Conservation (phyloP, 2,797 vertebrate genomes). For the Cyprinodon diabolis region DNA sequence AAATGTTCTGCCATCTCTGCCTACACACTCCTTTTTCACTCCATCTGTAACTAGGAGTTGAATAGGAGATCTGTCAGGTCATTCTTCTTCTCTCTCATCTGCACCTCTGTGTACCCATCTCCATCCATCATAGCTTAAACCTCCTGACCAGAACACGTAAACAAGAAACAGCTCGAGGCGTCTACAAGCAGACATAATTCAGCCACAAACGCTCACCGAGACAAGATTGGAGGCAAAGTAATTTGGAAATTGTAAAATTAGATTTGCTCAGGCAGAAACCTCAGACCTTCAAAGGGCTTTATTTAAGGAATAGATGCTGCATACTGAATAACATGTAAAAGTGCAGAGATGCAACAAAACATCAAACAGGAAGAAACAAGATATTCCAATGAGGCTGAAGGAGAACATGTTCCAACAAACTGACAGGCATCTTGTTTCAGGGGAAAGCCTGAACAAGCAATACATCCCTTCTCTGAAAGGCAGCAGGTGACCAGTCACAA, state of each 20-base stretch:
- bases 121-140: slow-evolving; percentile 68
- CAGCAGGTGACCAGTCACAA: slow-evolving; percentile 3
- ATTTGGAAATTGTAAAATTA: neutral
- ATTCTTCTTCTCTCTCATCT: slow-evolving; percentile 62
- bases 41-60: slow-evolving; percentile 64
- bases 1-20: slow-evolving; percentile 3
- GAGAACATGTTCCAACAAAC: neutral
- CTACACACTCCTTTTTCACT: slow-evolving; percentile 31
- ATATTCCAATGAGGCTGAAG: neutral
- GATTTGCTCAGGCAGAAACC: neutral
- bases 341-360: neutral
- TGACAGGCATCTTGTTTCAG: neutral
- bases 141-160: slow-evolving; percentile 52
- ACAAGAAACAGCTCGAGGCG: slow-evolving; percentile 41
- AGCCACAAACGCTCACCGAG: slow-evolving; percentile 34
- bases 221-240: neutral
- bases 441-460: neutral
- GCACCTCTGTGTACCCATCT: slow-evolving; percentile 51
- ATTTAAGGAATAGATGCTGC: neutral
- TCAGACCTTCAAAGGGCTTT: neutral
- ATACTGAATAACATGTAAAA: neutral
- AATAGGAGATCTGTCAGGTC: slow-evolving; percentile 69
- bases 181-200: slow-evolving; percentile 9
- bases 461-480: neutral
- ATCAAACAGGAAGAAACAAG: neutral